Base-by-base conservation (phyloP, 2,888 invertebrate species). In the Lordiphosa andalusiaca region DNA sequence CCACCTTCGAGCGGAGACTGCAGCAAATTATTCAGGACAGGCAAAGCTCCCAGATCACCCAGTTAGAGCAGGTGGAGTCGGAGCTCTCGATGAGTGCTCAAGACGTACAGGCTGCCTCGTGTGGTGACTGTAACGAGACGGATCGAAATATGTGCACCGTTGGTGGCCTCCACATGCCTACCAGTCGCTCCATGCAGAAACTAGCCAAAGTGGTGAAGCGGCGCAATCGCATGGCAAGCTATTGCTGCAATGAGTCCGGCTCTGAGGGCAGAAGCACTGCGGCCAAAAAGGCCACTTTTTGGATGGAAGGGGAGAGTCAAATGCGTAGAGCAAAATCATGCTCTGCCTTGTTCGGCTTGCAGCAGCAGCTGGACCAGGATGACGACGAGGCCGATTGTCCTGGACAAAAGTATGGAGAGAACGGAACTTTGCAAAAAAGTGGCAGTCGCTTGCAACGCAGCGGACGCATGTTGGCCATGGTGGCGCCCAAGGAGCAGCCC, bases 291-390 rank as follows among this genome's bases (percentile, higher is more conserved):
- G 23, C 71, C 4, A 37, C 53, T 3, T 42, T 59, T 12, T 64
- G 49, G 23, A 65, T 57, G 36, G 67, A 19, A n/a, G 47, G 39
- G 51, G 80, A 85, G 4, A 89, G 47, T 7, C 62, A 90, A 80
- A 91, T 93, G 42, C 91, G 92, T 25, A 90, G 93, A 54, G 91
- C 93, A n/a, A 91, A 91, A 75, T 94, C 94, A 2, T 93, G 93
- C 73, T 93, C 94, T 0, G 92, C 93, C 67, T 91, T 70, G 21
- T 30, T 53, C 3, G 39, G 39, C 3, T 10, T 57, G 16, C 53
- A 56, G 25, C 51, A 76, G 70, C 56, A 36, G 33, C 48, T 40
- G n/a, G 42, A 53, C 1, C 25, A 51, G 16, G 63, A 76, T 21
- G 81, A 83, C 35, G 83, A 77, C 44, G 77, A 76, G 38, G 54